Percentiles rank a stretch among this genome's conserved stretches.
Evolutionary conservation across 2,113 vertebrate genomes (phyloP).

Genomic region (Grammomys surdaster): DNA sequence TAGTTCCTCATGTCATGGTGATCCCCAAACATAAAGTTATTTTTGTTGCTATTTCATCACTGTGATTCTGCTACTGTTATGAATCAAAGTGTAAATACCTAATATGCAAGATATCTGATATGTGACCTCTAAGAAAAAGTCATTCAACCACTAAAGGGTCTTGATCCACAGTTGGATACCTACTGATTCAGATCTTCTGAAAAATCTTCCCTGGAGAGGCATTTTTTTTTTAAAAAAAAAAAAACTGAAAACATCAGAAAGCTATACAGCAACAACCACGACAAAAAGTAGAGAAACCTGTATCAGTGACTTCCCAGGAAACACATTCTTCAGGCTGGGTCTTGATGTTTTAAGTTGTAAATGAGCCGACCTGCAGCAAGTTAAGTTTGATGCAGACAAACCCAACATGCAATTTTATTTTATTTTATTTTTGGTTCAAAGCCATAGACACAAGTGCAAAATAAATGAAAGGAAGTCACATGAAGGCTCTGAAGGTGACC

Average conservation of each 20-base stretch:
- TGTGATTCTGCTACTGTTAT: neutral
- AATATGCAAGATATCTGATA: neutral
- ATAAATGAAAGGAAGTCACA: conserved; percentile 81
- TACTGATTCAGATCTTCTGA: conserved; percentile 9
- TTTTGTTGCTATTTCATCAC: neutral
- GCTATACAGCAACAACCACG: neutral
- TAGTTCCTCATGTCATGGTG: neutral
- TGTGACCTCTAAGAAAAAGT: neutral
- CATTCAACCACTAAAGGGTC: neutral
- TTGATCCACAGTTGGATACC: neutral
- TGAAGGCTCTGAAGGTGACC: conserved; percentile 84
- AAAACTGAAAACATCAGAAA: neutral
- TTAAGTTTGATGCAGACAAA: conserved; percentile 83
- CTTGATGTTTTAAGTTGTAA: conserved; percentile 75
- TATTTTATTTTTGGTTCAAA: conserved; percentile 81
- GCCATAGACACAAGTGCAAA: conserved; percentile 80
- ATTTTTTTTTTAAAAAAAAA: conserved; percentile 35
- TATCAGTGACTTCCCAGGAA: conserved; percentile 60
- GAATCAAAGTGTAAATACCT: neutral
- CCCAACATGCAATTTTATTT: conserved; percentile 78
- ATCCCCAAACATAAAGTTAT: neutral
- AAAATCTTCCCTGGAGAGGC: conserved; percentile 8
- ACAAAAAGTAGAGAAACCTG: conserved; percentile 48
- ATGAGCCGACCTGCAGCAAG: conserved; percentile 81
- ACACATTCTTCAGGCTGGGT: conserved; percentile 64